Evolutionary conservation across 2,888 invertebrate genomes (phyloP).

Genomic region (Myopa tessellatipennis): DNA sequence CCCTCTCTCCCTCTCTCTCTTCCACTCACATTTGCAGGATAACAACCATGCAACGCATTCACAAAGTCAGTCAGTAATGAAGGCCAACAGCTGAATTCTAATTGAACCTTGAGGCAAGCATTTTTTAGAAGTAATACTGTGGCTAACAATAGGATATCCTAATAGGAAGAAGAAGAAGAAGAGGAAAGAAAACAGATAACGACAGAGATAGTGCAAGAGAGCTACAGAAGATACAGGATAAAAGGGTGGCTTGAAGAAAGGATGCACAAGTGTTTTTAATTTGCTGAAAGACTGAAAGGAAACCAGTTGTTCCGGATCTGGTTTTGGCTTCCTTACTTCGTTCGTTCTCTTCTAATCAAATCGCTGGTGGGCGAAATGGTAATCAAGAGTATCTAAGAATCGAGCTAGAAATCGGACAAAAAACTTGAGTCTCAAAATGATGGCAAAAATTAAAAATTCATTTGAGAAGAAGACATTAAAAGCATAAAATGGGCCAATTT

Average conservation of each 20-base stretch:
- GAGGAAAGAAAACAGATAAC: too few species aligned
- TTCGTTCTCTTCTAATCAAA: too few species aligned
- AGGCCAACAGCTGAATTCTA: conserved; percentile 29
- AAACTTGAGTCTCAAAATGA: too few species aligned
- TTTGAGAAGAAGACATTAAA: too few species aligned
- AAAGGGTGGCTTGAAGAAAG: not conserved
- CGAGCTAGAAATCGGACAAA: too few species aligned
- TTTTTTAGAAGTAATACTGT: conserved; percentile 29
- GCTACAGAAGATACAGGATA: not conserved
- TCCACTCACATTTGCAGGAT: too few species aligned
- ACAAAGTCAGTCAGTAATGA: not conserved
- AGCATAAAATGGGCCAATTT: too few species aligned
- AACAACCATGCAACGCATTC: not conserved
- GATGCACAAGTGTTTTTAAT: conserved; percentile 16
- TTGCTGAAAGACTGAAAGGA: conserved; percentile 19
- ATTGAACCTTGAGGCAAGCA: conserved; percentile 39
- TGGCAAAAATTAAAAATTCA: too few species aligned
- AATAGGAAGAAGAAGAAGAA: not conserved
- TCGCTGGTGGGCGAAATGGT: too few species aligned
- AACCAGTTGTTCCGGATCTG: not conserved
- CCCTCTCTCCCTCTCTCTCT: too few species aligned
- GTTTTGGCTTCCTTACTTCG: not conserved
- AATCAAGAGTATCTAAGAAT: too few species aligned
- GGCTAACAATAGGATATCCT: not conserved
- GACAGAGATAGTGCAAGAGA: not conserved